Conservation (phyloP, 2,113 vertebrate species). For the Gnathonemus longibarbis region DNA sequence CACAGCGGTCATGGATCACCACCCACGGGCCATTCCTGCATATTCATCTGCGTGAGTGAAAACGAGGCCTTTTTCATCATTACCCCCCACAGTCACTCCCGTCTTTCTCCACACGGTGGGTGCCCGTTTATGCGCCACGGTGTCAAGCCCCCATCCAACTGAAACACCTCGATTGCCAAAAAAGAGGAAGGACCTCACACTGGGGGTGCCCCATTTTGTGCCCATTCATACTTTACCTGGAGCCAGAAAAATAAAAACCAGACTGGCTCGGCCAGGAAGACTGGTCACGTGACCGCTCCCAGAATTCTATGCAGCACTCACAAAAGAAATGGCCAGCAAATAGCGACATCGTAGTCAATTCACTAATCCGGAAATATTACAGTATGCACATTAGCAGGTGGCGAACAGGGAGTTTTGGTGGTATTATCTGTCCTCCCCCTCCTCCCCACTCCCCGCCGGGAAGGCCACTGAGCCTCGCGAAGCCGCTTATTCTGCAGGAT, state of each 20-base stretch:
- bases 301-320: not conserved
- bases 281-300: not conserved
- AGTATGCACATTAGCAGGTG: not conserved
- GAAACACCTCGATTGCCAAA: not conserved
- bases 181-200: not conserved
- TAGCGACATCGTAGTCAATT: not conserved
- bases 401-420: not conserved
- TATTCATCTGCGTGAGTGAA: not conserved
- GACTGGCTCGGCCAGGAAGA: not conserved
- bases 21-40: not conserved
- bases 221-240: not conserved
- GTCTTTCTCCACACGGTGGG: not conserved
- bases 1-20: not conserved
- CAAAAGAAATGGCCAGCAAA: not conserved
- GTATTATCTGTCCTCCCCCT: conserved; percentile 7
- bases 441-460: conserved; percentile 21
- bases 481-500: conserved; percentile 49
- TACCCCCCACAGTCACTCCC: not conserved
- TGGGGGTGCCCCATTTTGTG: not conserved
- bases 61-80: too few species aligned
- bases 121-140: not conserved
- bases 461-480: conserved; percentile 36
- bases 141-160: not conserved
- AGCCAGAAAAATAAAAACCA: not conserved
- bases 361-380: conserved; percentile 17